These are phyloP conservation scores for Aulostomus chinensis DNA, from an alignment of 2,797 vertebrate genomes.

Conservation along the genomic window DNA sequence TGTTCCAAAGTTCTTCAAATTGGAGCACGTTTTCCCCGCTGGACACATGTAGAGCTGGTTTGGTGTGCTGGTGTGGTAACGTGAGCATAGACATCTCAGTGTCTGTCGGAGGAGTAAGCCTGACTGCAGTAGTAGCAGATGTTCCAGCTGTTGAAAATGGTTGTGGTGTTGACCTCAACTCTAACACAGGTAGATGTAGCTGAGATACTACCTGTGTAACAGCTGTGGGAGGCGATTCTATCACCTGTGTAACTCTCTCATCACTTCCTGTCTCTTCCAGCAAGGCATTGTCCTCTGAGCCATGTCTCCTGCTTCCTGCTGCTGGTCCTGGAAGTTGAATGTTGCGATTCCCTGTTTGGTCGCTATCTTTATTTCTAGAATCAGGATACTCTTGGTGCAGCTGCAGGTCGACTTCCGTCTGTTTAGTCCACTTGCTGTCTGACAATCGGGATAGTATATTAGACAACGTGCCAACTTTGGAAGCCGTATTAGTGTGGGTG, in stretches of 20 bases:
- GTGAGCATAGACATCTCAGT: not conserved
- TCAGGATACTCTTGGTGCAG: not conserved
- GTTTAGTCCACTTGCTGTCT: slow-evolving; percentile 10
- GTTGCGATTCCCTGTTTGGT: no score
- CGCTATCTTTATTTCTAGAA: slow-evolving; percentile 15
- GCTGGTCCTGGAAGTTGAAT: not conserved
- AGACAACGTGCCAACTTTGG: slow-evolving; percentile 31
- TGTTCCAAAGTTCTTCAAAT: not conserved
- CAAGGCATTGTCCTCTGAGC: not conserved
- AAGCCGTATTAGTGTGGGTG: slow-evolving; percentile 1
- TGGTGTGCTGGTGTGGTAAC: not conserved
- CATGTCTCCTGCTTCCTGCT: not conserved
- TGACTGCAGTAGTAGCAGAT: not conserved
- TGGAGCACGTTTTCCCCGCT: not conserved
- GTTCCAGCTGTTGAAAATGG: slow-evolving; percentile 5
- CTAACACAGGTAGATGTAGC: slow-evolving; percentile 4
- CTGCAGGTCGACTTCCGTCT: slow-evolving; percentile 2
- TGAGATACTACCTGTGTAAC: not conserved
- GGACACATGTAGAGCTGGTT: not conserved
- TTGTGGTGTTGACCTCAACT: not conserved
- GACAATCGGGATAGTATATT: slow-evolving; percentile 1
- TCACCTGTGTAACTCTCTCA: not conserved
- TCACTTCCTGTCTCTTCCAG: not conserved
- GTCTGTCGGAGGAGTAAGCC: not conserved
- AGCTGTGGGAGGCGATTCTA: not conserved